Evolutionary conservation across 2,888 invertebrate species (phyloP).

Genomic region (Neoaliturus tenellus): DNA sequence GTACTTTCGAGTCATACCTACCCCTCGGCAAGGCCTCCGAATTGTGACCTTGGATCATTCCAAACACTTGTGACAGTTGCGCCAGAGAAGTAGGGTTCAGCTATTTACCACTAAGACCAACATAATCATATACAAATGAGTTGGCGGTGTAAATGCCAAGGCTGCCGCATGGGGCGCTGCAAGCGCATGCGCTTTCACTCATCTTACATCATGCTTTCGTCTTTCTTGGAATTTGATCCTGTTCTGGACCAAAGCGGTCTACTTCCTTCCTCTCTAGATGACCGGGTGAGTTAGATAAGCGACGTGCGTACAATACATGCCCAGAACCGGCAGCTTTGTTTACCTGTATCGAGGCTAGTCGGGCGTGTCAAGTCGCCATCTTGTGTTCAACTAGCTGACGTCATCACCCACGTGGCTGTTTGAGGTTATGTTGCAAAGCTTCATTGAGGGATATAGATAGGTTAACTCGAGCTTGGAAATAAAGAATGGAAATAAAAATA

Average conservation of each 20-base stretch:
- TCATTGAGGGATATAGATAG: no score
- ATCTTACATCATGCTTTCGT: conserved; percentile 41
- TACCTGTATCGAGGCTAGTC: not conserved
- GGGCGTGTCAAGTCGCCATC: not conserved
- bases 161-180: not conserved
- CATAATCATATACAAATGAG: not conserved
- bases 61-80: not conserved
- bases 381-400: not conserved
- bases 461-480: no score
- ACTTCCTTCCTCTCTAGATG: conserved; percentile 23
- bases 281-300: not conserved
- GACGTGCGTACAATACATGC: not conserved
- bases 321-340: not conserved
- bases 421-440: no score
- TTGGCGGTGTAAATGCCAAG: conserved; percentile 10
- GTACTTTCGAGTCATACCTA: not conserved
- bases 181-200: not conserved
- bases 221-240: conserved; percentile 44
- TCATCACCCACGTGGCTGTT: not conserved
- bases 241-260: not conserved
- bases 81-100: not conserved
- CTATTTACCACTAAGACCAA: no score
- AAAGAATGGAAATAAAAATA: no score
- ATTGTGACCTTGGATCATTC: not conserved
- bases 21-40: not conserved